Evolutionary conservation across 1,140 invertebrate species (phyloP).

Genomic region (Ceratosolen fusciceps): DNA sequence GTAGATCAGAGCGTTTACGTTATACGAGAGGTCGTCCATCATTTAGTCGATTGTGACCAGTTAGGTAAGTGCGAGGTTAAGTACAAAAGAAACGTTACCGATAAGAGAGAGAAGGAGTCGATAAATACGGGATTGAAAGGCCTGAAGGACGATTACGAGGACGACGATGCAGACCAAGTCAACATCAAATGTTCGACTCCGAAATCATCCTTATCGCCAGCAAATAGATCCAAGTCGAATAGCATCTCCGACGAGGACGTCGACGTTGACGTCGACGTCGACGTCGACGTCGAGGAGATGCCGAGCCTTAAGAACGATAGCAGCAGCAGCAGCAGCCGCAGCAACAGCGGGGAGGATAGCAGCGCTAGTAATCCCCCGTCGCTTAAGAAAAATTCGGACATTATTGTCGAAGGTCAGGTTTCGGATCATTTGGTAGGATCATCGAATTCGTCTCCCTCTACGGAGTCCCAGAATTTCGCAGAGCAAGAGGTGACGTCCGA

Average conservation of each 20-base stretch:
- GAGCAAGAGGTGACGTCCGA: slow-evolving; percentile 56
- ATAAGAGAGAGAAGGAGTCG: slow-evolving; percentile 55
- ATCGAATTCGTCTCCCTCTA: slow-evolving; percentile 31
- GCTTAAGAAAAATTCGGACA: not conserved
- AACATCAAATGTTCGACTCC: slow-evolving; percentile 43
- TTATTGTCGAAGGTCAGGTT: slow-evolving; percentile 17
- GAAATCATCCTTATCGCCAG: slow-evolving; percentile 21
- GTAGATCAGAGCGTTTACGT: slow-evolving; percentile 51
- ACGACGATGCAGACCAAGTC: slow-evolving; percentile 16
- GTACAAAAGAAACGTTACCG: slow-evolving; percentile 45
- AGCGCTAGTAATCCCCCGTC: too few species aligned
- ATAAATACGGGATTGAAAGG: slow-evolving; percentile 55
- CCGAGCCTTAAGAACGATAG: slow-evolving; percentile 16
- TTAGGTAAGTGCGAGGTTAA: slow-evolving; percentile 31
- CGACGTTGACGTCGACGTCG: slow-evolving; percentile 19
- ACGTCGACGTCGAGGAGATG: slow-evolving; percentile 21
- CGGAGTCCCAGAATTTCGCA: slow-evolving; percentile 50
- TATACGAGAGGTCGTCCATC: slow-evolving; percentile 61
- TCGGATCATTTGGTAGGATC: slow-evolving; percentile 1
- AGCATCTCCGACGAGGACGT: slow-evolving; percentile 18
- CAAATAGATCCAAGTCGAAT: slow-evolving; percentile 33
- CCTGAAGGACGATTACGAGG: slow-evolving; percentile 42
- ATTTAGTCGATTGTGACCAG: slow-evolving; percentile 55
- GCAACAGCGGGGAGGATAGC: too few species aligned
- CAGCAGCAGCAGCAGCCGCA: too few species aligned